Conservation (phyloP, 2,888 invertebrate species). For the Lepidochrysops patricia region DNA sequence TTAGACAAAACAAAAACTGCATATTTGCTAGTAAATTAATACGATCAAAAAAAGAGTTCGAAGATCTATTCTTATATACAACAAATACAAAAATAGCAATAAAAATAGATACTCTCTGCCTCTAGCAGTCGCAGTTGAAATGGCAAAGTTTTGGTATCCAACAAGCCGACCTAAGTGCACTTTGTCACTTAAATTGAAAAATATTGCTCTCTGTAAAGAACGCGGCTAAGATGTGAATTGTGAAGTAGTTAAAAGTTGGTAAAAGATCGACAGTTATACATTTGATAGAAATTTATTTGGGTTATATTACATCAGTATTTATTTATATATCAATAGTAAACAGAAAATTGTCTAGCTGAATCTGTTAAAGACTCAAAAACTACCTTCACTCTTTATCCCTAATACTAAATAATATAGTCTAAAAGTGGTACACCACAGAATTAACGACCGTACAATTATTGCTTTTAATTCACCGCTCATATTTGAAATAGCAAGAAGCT, state of each 20-base stretch:
- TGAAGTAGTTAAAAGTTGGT: conserved; percentile 16
- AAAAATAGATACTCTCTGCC: conserved; percentile 23
- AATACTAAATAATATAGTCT: too few species aligned
- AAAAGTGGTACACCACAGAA: too few species aligned
- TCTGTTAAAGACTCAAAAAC: too few species aligned
- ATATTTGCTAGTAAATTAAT: too few species aligned
- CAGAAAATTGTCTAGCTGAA: too few species aligned
- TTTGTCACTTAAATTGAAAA: conserved; percentile 73
- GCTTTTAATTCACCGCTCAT: too few species aligned
- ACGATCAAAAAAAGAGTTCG: not conserved
- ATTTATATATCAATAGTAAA: too few species aligned
- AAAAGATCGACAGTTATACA: conserved; percentile 1
- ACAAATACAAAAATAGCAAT: not conserved
- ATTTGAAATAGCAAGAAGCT: too few species aligned
- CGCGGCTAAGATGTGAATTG: conserved; percentile 21
- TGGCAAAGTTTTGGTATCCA: conserved; percentile 70
- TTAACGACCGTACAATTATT: too few species aligned
- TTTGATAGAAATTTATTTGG: conserved; percentile 2
- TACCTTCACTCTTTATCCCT: too few species aligned
- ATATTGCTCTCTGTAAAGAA: conserved; percentile 61
- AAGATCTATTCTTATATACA: not conserved
- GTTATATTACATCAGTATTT: too few species aligned
- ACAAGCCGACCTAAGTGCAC: conserved; percentile 69
- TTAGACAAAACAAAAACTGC: too few species aligned
- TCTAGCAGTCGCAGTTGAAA: conserved; percentile 50